phyloP scores from a whole-genome alignment of 2,113 vertebrate genomes.

The Cyanistes caeruleus region DNA sequence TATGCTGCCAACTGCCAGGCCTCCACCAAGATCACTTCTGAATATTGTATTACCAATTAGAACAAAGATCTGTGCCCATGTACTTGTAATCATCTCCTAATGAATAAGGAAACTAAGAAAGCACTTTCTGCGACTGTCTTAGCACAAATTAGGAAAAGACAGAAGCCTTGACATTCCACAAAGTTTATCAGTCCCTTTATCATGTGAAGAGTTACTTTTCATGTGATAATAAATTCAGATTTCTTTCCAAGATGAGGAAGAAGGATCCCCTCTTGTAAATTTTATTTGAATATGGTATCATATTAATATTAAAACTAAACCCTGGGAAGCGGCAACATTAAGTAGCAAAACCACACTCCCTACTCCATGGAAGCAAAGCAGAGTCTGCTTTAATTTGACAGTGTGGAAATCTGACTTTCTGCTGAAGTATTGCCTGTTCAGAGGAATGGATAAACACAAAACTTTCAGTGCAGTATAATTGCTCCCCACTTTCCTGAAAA shows the following conservation, averaged over 20 bases:
- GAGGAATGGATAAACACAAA: not conserved
- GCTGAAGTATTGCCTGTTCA: not conserved
- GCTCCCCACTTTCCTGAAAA: not conserved
- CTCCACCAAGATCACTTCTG: conserved; percentile 45
- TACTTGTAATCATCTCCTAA: conserved; percentile 7
- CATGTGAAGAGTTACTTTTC: not conserved
- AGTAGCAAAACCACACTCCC: not conserved
- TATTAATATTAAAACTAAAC: not conserved
- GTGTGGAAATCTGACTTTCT: not conserved
- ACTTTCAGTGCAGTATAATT: not conserved
- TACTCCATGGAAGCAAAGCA: not conserved
- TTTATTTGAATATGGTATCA: not conserved
- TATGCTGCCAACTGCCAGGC: conserved; percentile 70
- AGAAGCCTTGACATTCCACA: not conserved
- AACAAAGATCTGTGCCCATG: conserved; percentile 8
- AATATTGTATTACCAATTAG: conserved; percentile 50
- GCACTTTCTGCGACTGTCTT: not conserved
- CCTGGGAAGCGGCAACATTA: not conserved
- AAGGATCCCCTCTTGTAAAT: not conserved
- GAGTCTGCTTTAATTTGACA: not conserved
- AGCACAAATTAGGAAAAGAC: not conserved
- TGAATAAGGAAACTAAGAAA: conserved; percentile 27
- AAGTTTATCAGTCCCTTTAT: not conserved
- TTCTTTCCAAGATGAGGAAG: not conserved
- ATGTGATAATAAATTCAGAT: not conserved